These are phyloP conservation scores for Aricia agestis DNA, from an alignment of 1,140 invertebrate species.

Conservation along the genomic window DNA sequence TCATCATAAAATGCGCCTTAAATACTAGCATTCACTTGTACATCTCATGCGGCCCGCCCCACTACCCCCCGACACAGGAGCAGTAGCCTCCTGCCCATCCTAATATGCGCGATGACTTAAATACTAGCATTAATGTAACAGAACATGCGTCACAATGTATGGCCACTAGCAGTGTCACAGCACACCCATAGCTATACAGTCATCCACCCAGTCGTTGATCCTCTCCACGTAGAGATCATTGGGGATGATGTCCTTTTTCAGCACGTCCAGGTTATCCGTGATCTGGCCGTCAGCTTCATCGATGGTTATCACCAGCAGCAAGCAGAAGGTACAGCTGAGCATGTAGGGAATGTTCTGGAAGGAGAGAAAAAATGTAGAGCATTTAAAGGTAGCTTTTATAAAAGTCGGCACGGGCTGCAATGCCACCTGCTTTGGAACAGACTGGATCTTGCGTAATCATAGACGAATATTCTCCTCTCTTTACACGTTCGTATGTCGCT, in stretches of 20 bases:
- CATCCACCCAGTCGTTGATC: slow-evolving; percentile 40
- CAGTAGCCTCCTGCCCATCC: too few species aligned
- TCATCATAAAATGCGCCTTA: too few species aligned
- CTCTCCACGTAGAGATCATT: slow-evolving; percentile 33
- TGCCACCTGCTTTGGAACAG: neutral
- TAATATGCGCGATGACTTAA: too few species aligned
- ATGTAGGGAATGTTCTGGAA: neutral
- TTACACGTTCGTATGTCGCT: too few species aligned
- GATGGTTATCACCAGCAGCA: slow-evolving; percentile 37
- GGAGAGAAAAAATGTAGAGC: neutral
- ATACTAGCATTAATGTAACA: too few species aligned
- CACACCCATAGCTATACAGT: slow-evolving; percentile 37
- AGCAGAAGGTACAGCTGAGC: neutral
- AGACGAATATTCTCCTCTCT: too few species aligned
- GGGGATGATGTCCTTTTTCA: slow-evolving; percentile 34
- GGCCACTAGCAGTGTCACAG: slow-evolving; percentile 15
- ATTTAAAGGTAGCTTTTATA: too few species aligned
- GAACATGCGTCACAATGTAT: too few species aligned
- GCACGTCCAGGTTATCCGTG: slow-evolving; percentile 23
- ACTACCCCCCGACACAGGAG: too few species aligned
- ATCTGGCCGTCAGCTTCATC: slow-evolving; percentile 34
- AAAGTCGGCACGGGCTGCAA: too few species aligned
- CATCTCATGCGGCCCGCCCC: too few species aligned
- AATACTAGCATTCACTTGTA: too few species aligned
- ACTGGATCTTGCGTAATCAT: neutral